phyloP scores from a whole-genome alignment of 2,113 vertebrate genomes.

The Zosterops hypoxanthus region DNA sequence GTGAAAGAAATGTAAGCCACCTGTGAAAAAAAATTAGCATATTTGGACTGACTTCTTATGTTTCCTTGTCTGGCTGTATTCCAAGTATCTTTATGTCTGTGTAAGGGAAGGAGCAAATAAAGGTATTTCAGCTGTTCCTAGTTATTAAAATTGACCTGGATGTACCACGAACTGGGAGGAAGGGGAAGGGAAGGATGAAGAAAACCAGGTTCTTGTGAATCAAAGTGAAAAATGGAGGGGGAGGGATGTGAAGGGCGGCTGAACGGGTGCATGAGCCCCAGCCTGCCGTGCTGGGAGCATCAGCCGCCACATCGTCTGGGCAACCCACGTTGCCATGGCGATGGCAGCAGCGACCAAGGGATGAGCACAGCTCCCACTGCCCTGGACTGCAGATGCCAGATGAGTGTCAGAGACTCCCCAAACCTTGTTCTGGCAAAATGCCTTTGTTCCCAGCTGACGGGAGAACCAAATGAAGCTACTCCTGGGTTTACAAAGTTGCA shows the following conservation, averaged over 20 bases:
- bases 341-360: constrained; percentile 51
- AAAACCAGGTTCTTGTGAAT: constrained; percentile 25
- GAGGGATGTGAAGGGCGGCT: neutral
- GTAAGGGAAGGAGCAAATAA: constrained; percentile 14
- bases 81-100: constrained; percentile 29
- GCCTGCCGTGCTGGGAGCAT: constrained; percentile 15
- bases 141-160: constrained; percentile 12
- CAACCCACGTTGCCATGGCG: constrained; percentile 77
- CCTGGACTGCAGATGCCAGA: neutral
- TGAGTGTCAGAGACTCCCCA: neutral
- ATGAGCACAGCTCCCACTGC: constrained; percentile 46
- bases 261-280: neutral
- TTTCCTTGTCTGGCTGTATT: constrained; percentile 36
- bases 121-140: constrained; percentile 28
- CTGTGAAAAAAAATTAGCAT: constrained; percentile 46
- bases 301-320: constrained; percentile 57
- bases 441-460: rapidly evolving
- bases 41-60: constrained; percentile 12
- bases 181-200: neutral
- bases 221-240: constrained; percentile 15
- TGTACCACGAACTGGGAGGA: neutral
- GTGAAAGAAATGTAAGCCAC: constrained; percentile 60
- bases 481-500: neutral
- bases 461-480: rapidly evolving
- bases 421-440: neutral